Evolutionary conservation across 2,113 vertebrate species (phyloP).

Genomic region (Prinia subflava): DNA sequence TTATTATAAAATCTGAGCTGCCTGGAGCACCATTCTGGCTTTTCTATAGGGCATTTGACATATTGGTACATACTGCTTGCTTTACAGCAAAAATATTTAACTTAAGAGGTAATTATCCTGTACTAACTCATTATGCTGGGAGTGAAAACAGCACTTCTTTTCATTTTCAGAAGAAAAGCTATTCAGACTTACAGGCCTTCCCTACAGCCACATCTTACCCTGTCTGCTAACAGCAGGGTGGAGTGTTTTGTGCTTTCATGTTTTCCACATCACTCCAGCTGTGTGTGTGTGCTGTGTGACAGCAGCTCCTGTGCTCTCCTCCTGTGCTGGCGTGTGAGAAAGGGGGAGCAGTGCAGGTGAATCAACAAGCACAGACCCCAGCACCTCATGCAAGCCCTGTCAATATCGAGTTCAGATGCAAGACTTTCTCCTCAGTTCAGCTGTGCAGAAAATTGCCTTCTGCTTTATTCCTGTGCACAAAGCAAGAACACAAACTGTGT

Average conservation of each 20-base stretch:
- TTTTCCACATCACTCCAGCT: background rate
- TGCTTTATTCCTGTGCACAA: background rate
- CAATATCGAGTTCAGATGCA: background rate
- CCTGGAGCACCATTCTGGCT: background rate
- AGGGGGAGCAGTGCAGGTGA: background rate
- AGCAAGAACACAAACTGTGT: background rate
- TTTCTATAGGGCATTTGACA: background rate
- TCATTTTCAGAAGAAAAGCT: background rate
- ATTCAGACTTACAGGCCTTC: background rate
- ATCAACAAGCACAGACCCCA: background rate
- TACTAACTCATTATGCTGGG: background rate
- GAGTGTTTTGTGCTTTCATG: background rate
- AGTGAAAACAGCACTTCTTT: background rate
- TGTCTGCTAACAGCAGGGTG: background rate
- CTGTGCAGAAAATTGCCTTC: constrained; percentile 32
- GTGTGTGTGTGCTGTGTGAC: background rate
- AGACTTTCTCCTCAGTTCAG: background rate
- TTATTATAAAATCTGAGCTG: background rate
- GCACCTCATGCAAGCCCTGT: background rate
- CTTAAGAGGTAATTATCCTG: background rate
- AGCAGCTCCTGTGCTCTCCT: background rate
- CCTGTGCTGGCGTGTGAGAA: background rate
- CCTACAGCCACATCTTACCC: background rate
- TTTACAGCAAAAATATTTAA: background rate
- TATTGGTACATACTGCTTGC: background rate